Evolutionary conservation across 2,888 invertebrate species (phyloP).

Genomic region (Epirrita christyi): DNA sequence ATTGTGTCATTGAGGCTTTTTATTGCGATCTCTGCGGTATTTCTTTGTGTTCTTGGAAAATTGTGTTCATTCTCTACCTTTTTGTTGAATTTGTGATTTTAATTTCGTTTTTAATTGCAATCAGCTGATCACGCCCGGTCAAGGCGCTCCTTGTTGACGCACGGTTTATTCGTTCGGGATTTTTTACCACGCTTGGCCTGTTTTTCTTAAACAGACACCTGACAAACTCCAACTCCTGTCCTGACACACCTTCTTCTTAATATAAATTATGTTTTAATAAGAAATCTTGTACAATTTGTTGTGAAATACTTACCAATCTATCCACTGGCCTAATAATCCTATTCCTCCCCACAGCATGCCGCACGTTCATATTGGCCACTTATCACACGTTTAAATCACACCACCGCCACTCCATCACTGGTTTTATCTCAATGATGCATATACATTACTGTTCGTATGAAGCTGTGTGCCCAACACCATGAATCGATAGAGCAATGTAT

Average conservation of each 20-base stretch:
- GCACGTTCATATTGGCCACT: slow-evolving; percentile 64
- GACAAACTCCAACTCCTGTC: background rate
- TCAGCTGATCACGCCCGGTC: slow-evolving; percentile 68
- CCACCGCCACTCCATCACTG: slow-evolving; percentile 56
- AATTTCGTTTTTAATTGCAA: slow-evolving; percentile 45
- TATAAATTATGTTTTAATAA: background rate
- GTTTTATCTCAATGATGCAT: slow-evolving; percentile 58
- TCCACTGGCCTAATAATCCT: slow-evolving; percentile 58
- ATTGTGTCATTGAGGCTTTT: slow-evolving; percentile 48
- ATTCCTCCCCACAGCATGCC: slow-evolving; percentile 62
- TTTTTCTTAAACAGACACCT: background rate
- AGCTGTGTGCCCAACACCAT: slow-evolving; percentile 47
- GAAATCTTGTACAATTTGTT: background rate
- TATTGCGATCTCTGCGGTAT: slow-evolving; percentile 38
- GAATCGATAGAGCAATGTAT: slow-evolving; percentile 62
- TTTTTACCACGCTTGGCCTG: background rate
- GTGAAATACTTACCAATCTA: slow-evolving; percentile 53
- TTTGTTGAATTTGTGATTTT: slow-evolving; percentile 12
- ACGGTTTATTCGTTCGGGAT: background rate
- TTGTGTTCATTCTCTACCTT: slow-evolving; percentile 22
- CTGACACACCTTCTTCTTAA: background rate
- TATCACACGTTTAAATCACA: slow-evolving; percentile 63
- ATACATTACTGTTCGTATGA: slow-evolving; percentile 52
- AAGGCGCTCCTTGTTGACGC: slow-evolving; percentile 53
- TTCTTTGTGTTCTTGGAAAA: slow-evolving; percentile 30